These are phyloP conservation scores for Gymnocephalus cernua DNA, from an alignment of 2,113 vertebrate genomes.

Conservation along the genomic window DNA sequence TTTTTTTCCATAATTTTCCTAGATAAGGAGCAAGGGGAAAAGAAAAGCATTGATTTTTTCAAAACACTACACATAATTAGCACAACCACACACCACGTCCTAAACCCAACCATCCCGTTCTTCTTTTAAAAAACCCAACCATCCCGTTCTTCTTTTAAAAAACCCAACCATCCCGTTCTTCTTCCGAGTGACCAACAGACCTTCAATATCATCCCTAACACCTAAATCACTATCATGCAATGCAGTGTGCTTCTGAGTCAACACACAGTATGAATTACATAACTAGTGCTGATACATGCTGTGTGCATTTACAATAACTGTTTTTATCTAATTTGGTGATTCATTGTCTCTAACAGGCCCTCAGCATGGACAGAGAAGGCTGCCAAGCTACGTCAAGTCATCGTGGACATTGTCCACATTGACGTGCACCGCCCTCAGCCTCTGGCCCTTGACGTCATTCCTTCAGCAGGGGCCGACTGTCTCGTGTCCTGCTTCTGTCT, in stretches of 20 bases:
- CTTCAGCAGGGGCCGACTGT: constrained; percentile 85
- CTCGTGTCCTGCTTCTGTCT: too few species aligned
- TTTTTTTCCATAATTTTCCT: neutral
- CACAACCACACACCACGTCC: too few species aligned
- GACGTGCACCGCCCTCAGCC: constrained; percentile 90
- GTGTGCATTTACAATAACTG: neutral
- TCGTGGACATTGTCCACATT: constrained; percentile 88
- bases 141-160: too few species aligned
- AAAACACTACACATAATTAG: too few species aligned
- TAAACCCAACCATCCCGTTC: too few species aligned
- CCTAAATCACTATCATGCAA: too few species aligned
- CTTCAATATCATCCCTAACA: too few species aligned
- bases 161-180: too few species aligned
- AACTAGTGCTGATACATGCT: neutral
- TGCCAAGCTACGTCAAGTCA: constrained; percentile 84
- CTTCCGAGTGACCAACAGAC: neutral
- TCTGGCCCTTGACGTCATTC: constrained; percentile 74
- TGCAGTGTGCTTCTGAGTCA: too few species aligned
- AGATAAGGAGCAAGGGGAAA: neutral
- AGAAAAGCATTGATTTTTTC: constrained; percentile 44
- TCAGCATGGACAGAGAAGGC: constrained; percentile 90
- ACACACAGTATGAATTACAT: too few species aligned
- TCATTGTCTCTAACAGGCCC: constrained; percentile 74
- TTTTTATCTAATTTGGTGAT: neutral
- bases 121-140: too few species aligned